Percentiles rank a stretch among this genome's conserved stretches.
These are phyloP conservation scores for Heliconius erato DNA, from an alignment of 2,888 invertebrate genomes.

Conservation along the genomic window DNA sequence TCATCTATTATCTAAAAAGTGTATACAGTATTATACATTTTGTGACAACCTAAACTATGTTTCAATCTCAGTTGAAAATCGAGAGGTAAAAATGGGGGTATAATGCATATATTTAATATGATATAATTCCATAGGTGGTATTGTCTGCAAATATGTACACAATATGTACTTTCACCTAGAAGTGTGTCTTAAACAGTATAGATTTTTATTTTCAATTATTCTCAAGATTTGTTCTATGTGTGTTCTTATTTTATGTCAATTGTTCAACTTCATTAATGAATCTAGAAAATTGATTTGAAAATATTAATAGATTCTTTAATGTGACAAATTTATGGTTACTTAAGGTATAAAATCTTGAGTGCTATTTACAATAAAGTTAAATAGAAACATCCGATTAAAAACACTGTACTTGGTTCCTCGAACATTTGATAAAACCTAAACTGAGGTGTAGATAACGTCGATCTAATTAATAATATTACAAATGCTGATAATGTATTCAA, in stretches of 20 bases:
- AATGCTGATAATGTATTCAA: conserved; percentile 78
- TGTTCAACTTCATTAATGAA: conserved; percentile 36
- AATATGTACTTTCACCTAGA: conserved; percentile 28
- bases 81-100: conserved; percentile 40
- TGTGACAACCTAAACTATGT: conserved; percentile 56
- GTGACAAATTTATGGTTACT: conserved; percentile 5
- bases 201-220: conserved; percentile 26
- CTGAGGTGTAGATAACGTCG: conserved; percentile 61
- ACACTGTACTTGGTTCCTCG: conserved; percentile 71
- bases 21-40: conserved; percentile 63
- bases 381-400: conserved; percentile 69
- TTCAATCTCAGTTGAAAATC: conserved; percentile 35
- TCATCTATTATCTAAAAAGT: conserved; percentile 71
- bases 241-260: conserved; percentile 31
- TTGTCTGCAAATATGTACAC: conserved; percentile 57
- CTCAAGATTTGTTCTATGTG: conserved; percentile 21
- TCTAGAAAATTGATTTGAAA: conserved; percentile 35
- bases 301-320: conserved; percentile 38
- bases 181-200: conserved; percentile 35
- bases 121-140: conserved; percentile 57
- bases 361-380: conserved; percentile 62
- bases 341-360: conserved; percentile 33
- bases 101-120: conserved; percentile 53
- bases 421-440: conserved; percentile 70
- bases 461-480: conserved; percentile 62